phyloP scores from a whole-genome alignment of 2,113 vertebrate genomes.

The Apeltes quadracus region DNA sequence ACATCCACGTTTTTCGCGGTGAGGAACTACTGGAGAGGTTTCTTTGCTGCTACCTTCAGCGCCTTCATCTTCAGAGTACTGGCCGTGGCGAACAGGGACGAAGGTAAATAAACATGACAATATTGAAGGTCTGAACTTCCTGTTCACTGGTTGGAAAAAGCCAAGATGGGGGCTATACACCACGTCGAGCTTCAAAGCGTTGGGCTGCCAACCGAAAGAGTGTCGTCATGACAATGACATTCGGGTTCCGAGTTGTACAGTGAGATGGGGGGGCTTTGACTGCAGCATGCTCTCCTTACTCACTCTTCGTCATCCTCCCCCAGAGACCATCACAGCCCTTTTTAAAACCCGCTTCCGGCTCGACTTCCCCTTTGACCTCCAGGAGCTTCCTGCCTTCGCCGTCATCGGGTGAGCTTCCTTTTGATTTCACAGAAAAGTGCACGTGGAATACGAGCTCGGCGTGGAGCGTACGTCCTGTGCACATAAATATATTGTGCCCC shows the following conservation, averaged over 20 bases:
- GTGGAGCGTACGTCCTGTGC: too few relatives aligned
- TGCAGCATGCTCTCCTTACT: not conserved
- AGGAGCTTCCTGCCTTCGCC: constrained; percentile 95
- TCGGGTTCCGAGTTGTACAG: too few relatives aligned
- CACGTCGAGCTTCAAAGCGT: too few relatives aligned
- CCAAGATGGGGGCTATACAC: too few relatives aligned
- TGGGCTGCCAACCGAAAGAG: too few relatives aligned
- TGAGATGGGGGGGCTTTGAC: not conserved
- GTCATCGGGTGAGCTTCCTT: constrained; percentile 89
- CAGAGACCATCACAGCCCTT: constrained; percentile 97
- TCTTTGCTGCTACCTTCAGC: constrained; percentile 96
- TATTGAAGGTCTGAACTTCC: too few relatives aligned
- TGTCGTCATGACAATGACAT: too few relatives aligned
- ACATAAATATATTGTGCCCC: too few relatives aligned
- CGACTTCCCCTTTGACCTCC: constrained; percentile 97
- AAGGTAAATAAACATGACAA: too few relatives aligned
- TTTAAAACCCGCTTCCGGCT: constrained; percentile 97
- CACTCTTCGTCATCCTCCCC: not conserved
- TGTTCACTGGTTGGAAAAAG: too few relatives aligned
- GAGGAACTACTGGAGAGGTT: constrained; percentile 98
- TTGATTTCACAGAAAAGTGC: not conserved
- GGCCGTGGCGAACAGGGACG: constrained; percentile 95
- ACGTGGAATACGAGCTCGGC: not conserved
- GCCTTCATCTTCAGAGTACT: constrained; percentile 98
- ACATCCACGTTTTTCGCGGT: constrained; percentile 98